Evolutionary conservation across 2,888 invertebrate genomes (phyloP).

Genomic region (Drosophila monieri): DNA sequence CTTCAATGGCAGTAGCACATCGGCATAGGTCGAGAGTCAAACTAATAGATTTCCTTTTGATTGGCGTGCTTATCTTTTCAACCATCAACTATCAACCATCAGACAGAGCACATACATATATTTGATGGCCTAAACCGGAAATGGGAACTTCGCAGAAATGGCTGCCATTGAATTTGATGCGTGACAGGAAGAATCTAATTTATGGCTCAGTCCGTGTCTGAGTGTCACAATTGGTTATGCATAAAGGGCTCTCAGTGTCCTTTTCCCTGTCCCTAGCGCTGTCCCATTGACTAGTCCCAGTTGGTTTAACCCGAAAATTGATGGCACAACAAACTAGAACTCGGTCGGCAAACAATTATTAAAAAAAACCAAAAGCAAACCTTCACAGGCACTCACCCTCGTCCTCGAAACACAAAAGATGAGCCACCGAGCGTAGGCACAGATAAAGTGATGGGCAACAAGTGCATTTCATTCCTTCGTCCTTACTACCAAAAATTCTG

Average conservation of each 20-base stretch:
- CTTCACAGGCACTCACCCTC: background rate
- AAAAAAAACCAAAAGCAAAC: constrained; percentile 29
- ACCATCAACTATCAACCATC: constrained; percentile 14
- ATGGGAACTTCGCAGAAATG: constrained; percentile 34
- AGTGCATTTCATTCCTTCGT: constrained; percentile 34
- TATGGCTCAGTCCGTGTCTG: constrained; percentile 27
- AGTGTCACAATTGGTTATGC: constrained; percentile 31
- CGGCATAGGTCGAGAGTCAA: background rate
- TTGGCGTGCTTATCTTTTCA: constrained; percentile 43
- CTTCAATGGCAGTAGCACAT: constrained; percentile 6
- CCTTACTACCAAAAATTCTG: constrained; percentile 14
- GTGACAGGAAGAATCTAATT: constrained; percentile 45
- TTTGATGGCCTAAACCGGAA: constrained; percentile 34
- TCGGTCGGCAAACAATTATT: constrained; percentile 51
- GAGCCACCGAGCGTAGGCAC: constrained; percentile 2
- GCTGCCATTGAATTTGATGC: constrained; percentile 32
- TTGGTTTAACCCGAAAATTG: constrained; percentile 24
- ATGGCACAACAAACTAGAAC: constrained; percentile 37
- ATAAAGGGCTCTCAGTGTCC: constrained; percentile 14
- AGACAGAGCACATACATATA: background rate
- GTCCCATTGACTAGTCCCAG: constrained; percentile 1
- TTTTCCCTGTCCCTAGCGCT: background rate
- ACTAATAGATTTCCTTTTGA: constrained; percentile 38
- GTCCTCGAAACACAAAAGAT: constrained; percentile 1
- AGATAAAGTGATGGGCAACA: constrained; percentile 48